phyloP scores from a whole-genome alignment of 2,888 invertebrate genomes.

The Tetramorium bicarinatum region DNA sequence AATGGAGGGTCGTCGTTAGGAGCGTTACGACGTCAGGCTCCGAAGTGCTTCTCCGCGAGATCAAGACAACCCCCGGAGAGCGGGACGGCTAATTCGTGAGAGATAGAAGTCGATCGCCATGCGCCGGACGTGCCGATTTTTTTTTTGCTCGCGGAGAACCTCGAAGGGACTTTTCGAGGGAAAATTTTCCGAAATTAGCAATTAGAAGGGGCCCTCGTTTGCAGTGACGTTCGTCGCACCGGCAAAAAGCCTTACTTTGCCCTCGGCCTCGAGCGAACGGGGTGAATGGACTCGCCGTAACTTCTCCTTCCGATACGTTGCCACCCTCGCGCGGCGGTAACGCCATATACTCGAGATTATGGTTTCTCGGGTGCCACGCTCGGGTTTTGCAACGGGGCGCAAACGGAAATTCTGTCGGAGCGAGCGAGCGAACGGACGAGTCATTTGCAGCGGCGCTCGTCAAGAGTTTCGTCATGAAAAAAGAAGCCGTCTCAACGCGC shows the following conservation, averaged over 20 bases:
- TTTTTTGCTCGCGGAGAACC: constrained; percentile 11
- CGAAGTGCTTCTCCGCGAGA: constrained; percentile 4
- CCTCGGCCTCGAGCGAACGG: not conserved
- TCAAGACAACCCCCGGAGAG: constrained; percentile 2
- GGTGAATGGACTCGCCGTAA: constrained; percentile 32
- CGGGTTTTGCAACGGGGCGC: constrained; percentile 26
- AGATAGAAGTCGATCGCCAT: constrained; percentile 34
- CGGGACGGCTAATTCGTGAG: constrained; percentile 26
- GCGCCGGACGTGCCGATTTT: constrained; percentile 38
- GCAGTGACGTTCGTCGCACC: constrained; percentile 45
- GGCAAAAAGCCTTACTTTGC: constrained; percentile 31
- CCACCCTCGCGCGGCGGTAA: not conserved
- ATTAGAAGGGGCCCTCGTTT: constrained; percentile 48
- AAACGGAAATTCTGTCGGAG: constrained; percentile 38
- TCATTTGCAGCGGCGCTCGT: constrained; percentile 61
- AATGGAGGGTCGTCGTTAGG: constrained; percentile 12
- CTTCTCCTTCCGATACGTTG: not conserved
- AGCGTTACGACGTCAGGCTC: not conserved
- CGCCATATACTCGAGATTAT: constrained; percentile 39
- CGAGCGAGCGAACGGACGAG: constrained; percentile 24
- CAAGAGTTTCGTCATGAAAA: constrained; percentile 43
- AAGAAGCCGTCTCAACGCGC: constrained; percentile 16
- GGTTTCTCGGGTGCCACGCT: constrained; percentile 17
- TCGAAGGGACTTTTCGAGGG: not conserved
- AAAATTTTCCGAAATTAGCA: constrained; percentile 55